Conservation (phyloP, 2,797 vertebrate species). For the Dendrocincla tyrannina region DNA sequence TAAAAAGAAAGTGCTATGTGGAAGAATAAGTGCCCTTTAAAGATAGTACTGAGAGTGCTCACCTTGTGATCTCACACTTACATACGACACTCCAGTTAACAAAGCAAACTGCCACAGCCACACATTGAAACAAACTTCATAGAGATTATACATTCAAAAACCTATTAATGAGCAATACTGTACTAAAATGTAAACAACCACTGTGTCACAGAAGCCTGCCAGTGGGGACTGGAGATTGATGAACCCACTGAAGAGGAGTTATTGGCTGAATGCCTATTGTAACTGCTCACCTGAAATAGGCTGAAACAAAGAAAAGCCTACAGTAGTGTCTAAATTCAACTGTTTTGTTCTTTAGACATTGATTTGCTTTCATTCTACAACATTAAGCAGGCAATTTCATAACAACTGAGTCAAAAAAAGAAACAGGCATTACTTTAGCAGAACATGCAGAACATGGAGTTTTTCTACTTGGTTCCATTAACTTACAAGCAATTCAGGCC, state of each 20-base stretch:
- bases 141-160: slow-evolving; percentile 42
- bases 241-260: slow-evolving; percentile 37
- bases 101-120: slow-evolving; percentile 66
- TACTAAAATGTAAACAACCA: slow-evolving; percentile 60
- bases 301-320: slow-evolving; percentile 67
- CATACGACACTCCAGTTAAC: slow-evolving; percentile 13
- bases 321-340: slow-evolving; percentile 34
- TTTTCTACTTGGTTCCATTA: slow-evolving; percentile 77
- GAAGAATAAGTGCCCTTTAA: slow-evolving; percentile 66
- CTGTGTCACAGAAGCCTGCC: slow-evolving; percentile 63
- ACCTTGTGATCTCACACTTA: slow-evolving; percentile 22
- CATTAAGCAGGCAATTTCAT: slow-evolving; percentile 76
- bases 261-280: slow-evolving; percentile 50
- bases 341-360: slow-evolving; percentile 62
- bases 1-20: slow-evolving; percentile 48
- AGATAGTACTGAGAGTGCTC: slow-evolving; percentile 48
- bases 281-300: slow-evolving; percentile 83
- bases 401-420: slow-evolving; percentile 74
- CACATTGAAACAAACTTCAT: slow-evolving; percentile 9
- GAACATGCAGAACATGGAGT: slow-evolving; percentile 82
- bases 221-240: slow-evolving; percentile 34
- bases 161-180: slow-evolving; percentile 37
- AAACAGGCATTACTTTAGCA: slow-evolving; percentile 75
- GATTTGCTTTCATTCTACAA: slow-evolving; percentile 72
- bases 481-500: slow-evolving; percentile 71